Evolutionary conservation across 92 coral and sea anemone species (phyloP).

Genomic region (Epizoanthus fatuus): DNA sequence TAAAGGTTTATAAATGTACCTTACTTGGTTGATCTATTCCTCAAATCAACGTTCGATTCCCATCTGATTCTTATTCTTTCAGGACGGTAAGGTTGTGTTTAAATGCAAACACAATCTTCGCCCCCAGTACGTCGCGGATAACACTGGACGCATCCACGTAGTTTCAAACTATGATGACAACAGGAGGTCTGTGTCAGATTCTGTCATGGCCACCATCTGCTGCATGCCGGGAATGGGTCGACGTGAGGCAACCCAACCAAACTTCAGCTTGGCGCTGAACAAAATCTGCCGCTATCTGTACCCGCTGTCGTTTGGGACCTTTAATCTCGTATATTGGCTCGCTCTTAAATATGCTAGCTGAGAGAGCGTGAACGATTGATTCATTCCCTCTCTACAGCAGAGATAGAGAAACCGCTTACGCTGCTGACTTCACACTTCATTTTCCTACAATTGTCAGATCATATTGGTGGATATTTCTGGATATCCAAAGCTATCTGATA

Average conservation of each 20-base stretch:
- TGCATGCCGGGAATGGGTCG: conserved; percentile 15
- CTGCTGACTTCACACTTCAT: too few relatives aligned
- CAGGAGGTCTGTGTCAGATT: conserved; percentile 10
- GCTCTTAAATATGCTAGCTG: not conserved
- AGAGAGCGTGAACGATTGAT: too few relatives aligned
- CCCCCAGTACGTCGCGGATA: conserved; percentile 90
- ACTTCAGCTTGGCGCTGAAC: conserved; percentile 46
- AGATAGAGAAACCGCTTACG: too few relatives aligned
- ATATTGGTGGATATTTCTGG: too few relatives aligned
- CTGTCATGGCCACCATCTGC: not conserved
- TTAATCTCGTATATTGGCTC: conserved; percentile 62
- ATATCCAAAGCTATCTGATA: too few relatives aligned
- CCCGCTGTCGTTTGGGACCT: conserved; percentile 48
- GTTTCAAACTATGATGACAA: conserved; percentile 79
- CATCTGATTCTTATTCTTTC: not conserved
- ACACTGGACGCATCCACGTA: conserved; percentile 81
- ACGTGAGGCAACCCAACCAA: not conserved
- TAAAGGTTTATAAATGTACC: too few relatives aligned
- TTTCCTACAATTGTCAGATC: too few relatives aligned
- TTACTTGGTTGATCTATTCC: not conserved
- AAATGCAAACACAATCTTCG: conserved; percentile 81
- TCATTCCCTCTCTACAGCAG: too few relatives aligned
- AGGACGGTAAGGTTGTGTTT: conserved; percentile 76
- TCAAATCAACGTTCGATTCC: not conserved
- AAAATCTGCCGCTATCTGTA: conserved; percentile 53